Base-by-base conservation (phyloP, 2,113 vertebrate species). In the Petrocephalus microphthalmus region DNA sequence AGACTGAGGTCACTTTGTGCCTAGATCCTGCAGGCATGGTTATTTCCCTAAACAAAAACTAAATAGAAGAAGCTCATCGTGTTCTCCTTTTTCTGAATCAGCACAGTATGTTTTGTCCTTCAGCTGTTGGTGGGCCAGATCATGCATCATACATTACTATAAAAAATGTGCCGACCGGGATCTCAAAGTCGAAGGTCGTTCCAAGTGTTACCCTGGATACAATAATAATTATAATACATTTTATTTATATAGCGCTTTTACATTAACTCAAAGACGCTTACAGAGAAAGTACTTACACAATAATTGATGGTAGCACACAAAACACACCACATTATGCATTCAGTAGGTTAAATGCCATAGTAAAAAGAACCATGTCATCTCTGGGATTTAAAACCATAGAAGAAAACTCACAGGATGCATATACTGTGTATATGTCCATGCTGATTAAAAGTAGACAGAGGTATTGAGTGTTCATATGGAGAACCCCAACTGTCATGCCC, bases 41-140 rank as follows among this genome's bases (percentile, higher is more conserved):
- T 93, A 97, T 98, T 92, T 99, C 98, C 0, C 95, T 98, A 84
- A 98, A 97, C 85, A 97, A 98, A 56, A 99, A 99, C 94, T 98
- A 98, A 94, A 99, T 97, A 96, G 88, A 96, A 95, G 91, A 98
- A 98, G 95, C 98, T 97, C 0, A 96, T 99, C 92, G 98, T 98
- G 93, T 99, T 99, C 2, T 99, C 99, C 94, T 96, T 98, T 91
- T 95, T 98, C 87, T 99, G 97, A 86, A 97, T 97, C 17, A 94
- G 93, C 89, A 97, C 99, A 92, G 98, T 97, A 0, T 99, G 98
- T 92, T 98, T 99, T 91, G 89, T 99, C 91, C 96, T 99, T 3
- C 98, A 99, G 92, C 94, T 99, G 87, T 90, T 98, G 91, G 98
- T 98, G 86, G 96, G 97, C 2, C 96, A 96, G 87, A 97, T 97